Evolutionary conservation across 2,797 vertebrate genomes (phyloP), one percentile per base, ranked within the genome.

Genomic region (Cossypha caffra): DNA sequence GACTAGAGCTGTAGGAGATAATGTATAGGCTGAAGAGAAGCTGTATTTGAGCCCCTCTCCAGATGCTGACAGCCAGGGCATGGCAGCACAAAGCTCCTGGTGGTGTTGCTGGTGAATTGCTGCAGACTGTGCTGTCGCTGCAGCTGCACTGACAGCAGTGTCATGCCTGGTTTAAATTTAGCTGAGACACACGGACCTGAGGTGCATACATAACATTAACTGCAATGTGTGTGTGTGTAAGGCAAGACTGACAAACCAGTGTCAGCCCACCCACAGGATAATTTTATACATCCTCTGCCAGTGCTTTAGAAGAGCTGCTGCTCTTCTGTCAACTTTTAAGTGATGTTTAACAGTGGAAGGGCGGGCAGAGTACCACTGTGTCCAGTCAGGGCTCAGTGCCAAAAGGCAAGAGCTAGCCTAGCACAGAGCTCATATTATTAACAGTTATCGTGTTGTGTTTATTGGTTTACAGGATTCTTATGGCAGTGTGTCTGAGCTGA

Each of bases 191-290:
- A 31, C 0, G 0, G n/a, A 64, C 42, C 12, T 64, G 89, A 84
- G 66, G 26, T 54, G 92, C 76, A 75, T 51, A 13, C 25, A 16
- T 18, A 80, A 15, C 19, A 35, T 29, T 48, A 8, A 37, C 61
- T 71, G 64, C 45, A 7, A 24, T 18, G 0, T 18, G 4, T 28
- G 14, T 16, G 9, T 33, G 13, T 14, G 0, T 16, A 37, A 47
- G 23, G 66, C 37, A 20, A 48, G 58, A 11, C 40, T 58, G 64
- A 66, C 38, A 73, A 59, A 52, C 5, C 8, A 8, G 0, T 10
- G 61, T 23, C 48, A 63, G 48, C 57, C 50, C 68, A 79, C 47
- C 55, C 8, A 0, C 40, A 59, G 16, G 18, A 52, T 35, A 52
- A 57, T 64, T 76, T 45, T 29, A 4, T 57, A 8, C 9, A 16